A percentile compares a stretch with the other conserved stretches of the same genome.
Conservation (phyloP, 1,140 invertebrate species). For the Cotesia chilonis region DNA sequence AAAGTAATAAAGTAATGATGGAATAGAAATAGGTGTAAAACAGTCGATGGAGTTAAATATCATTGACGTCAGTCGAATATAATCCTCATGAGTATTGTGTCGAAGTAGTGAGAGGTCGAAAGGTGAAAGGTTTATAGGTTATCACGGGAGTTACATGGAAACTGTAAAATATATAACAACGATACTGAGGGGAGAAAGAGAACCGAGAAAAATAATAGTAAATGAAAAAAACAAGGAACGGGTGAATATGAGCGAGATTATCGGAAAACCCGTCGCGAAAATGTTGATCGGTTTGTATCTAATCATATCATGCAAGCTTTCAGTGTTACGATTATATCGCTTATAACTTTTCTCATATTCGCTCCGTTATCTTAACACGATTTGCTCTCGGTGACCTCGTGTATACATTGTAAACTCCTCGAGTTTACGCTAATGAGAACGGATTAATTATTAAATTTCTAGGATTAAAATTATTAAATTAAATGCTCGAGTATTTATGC, state of each 20-base stretch:
- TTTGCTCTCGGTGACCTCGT: no score
- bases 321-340: no score
- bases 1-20: constrained; percentile 2
- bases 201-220: no score
- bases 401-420: no score
- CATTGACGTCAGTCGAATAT: constrained; percentile 22
- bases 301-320: neutral
- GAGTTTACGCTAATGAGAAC: no score
- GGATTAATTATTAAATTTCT: no score
- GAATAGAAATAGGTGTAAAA: constrained; percentile 24
- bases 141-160: neutral
- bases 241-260: neutral
- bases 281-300: neutral
- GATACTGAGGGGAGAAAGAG: no score
- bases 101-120: constrained; percentile 25
- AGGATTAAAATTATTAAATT: no score
- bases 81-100: constrained; percentile 3
- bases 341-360: neutral
- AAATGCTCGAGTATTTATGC: no score
- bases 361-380: neutral
- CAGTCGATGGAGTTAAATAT: constrained; percentile 16
- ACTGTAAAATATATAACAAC: neutral
- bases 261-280: constrained; percentile 2
- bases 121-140: constrained; percentile 36
- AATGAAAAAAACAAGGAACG: no score